Evolutionary conservation across 2,113 vertebrate species (phyloP).

Genomic region (Catharus minimus): DNA sequence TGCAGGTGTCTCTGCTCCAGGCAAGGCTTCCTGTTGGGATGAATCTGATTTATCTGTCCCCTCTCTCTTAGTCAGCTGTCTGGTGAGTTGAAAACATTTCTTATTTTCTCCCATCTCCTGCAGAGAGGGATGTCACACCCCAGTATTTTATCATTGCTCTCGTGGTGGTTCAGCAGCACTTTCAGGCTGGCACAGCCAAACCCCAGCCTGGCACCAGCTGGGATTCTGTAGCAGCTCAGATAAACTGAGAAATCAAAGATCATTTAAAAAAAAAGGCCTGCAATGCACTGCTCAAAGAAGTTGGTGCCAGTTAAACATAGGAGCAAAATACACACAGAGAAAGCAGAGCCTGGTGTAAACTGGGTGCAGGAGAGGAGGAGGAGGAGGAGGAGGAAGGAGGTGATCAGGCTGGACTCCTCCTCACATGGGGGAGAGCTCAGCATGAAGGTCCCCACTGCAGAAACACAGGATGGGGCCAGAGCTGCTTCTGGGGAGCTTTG

Average conservation of each 20-base stretch:
- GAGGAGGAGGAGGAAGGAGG: neutral
- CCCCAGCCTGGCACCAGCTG: neutral
- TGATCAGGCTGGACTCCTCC: neutral
- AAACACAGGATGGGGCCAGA: neutral
- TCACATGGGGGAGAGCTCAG: fast-evolving
- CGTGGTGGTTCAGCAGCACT: neutral
- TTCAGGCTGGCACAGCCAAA: neutral
- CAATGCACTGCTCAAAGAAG: neutral
- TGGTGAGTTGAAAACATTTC: neutral
- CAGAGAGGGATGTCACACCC: neutral
- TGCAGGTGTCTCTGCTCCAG: neutral
- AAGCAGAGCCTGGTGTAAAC: neutral
- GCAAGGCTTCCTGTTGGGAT: neutral
- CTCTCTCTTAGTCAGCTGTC: neutral
- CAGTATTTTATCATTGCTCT: fast-evolving
- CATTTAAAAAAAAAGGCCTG: neutral
- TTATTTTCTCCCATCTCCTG: neutral
- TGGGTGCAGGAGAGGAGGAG: neutral
- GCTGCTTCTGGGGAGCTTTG: neutral
- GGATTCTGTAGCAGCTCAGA: neutral
- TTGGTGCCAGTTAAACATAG: fast-evolving
- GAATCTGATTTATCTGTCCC: neutral
- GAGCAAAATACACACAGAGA: neutral
- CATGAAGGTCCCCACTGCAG: neutral
- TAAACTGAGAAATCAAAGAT: neutral